Evolutionary conservation across 2,888 invertebrate genomes (phyloP), one percentile per base, ranked within the genome.

Genomic region (Kryphioiulus occultus): DNA sequence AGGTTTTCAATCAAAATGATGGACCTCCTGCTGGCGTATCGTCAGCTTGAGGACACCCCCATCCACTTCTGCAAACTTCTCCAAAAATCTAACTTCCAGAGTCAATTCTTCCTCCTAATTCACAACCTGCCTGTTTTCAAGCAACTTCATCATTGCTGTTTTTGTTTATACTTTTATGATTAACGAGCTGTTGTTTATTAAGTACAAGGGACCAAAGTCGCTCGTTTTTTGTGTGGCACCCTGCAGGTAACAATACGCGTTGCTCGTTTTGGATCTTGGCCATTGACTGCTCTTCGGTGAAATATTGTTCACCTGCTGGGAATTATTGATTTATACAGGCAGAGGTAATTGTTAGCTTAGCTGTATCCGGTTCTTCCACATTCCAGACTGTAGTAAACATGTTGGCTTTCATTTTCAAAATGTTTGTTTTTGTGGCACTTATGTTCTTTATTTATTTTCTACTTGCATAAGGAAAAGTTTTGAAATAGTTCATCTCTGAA

Each of bases 21-120:
- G 68, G 68, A 68, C 68, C 68, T 68, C 68, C 68, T 68, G 26
- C 68, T 68, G 12, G 68, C 26, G 68, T 68, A 68, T 68, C 68
- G 26, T 68, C 26, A 26, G 10, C 26, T 26, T 68, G 26, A 68
- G 68, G 68, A 12, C 26, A 68, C 68, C 68, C 68, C 19, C 53
- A n/a, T 53, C 53, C 53, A 53, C 19, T 53, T 53, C n/a, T 15
- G 10, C 15, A 1, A 44, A 44, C 9, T 44, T 15, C 12, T 44
- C 35, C 35, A 1, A 26, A 26, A 68, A 26, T 68, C 68, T 12
- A n/a, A 12, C 10, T 68, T 68, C 68, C 68, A 53, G 26, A 68
- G 68, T n/a, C 59, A 47, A 17, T 47, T 0, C 59, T 59, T 5
- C 59, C n/a, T 59, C 22, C 59, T 22, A 5, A 5, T 9, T 26